Conservation (phyloP, 2,888 invertebrate species). For the Callosobruchus maculatus region DNA sequence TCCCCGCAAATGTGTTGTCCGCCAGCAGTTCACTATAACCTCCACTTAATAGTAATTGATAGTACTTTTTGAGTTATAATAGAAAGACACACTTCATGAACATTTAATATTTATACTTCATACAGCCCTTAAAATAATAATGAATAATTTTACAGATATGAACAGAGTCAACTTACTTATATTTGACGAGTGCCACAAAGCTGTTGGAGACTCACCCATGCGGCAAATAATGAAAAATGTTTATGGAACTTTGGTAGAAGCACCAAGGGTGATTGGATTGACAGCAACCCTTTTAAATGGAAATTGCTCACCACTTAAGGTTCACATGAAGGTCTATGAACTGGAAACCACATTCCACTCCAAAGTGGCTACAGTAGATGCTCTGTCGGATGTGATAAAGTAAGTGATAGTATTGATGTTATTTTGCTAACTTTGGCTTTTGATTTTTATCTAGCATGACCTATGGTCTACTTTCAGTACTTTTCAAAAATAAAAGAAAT, state of each 20-base stretch:
- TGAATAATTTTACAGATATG: conserved; percentile 40
- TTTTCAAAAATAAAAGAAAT: too few species aligned
- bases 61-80: too few species aligned
- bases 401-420: too few species aligned
- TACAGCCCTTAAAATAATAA: background rate
- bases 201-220: conserved; percentile 79
- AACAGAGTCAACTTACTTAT: conserved; percentile 74
- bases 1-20: too few species aligned
- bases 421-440: too few species aligned
- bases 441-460: too few species aligned
- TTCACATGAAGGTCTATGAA: conserved; percentile 54
- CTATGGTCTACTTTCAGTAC: too few species aligned
- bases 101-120: too few species aligned
- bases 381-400: conserved; percentile 55
- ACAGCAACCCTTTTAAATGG: conserved; percentile 84
- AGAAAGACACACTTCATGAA: too few species aligned
- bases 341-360: conserved; percentile 74
- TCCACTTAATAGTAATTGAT: too few species aligned
- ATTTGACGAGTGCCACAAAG: conserved; percentile 95
- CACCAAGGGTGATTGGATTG: conserved; percentile 78
- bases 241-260: conserved; percentile 51
- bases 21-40: too few species aligned
- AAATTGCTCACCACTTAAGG: conserved; percentile 56
- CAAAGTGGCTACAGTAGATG: conserved; percentile 67
- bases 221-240: conserved; percentile 63